Percentiles rank a stretch among this genome's conserved stretches.
These are phyloP conservation scores for Oligia strigilis DNA, from an alignment of 2,888 invertebrate genomes.

Conservation along the genomic window DNA sequence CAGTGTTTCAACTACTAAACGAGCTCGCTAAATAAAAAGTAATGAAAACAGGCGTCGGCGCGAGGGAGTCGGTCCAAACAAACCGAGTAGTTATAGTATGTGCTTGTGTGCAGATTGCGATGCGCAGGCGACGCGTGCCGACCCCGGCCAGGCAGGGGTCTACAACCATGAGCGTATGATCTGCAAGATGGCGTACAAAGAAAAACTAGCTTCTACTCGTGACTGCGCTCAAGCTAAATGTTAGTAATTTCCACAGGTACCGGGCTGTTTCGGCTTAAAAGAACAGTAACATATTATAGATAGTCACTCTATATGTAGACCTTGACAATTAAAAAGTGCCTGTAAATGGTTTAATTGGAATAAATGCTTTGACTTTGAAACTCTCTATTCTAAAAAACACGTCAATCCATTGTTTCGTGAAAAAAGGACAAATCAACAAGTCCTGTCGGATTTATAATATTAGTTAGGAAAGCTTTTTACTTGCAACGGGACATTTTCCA, in stretches of 20 bases:
- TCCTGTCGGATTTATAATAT: background rate
- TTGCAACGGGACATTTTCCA: background rate
- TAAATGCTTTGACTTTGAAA: background rate
- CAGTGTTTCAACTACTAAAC: conserved; percentile 25
- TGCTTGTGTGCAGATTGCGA: conserved; percentile 72
- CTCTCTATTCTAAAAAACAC: background rate
- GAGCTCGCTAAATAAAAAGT: conserved; percentile 52
- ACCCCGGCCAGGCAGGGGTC: conserved; percentile 69
- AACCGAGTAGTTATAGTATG: conserved; percentile 58
- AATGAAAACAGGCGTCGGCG: conserved; percentile 57
- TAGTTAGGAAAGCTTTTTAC: background rate
- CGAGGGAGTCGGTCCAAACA: conserved; percentile 67
- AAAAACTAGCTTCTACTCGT: background rate
- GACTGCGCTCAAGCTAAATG: background rate
- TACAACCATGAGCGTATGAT: conserved; percentile 60
- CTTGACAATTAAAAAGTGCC: background rate
- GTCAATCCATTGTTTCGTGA: background rate
- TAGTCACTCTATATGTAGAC: background rate
- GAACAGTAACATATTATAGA: background rate
- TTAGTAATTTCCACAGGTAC: background rate
- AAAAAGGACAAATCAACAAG: background rate
- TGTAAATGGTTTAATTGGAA: background rate
- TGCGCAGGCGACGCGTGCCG: conserved; percentile 85
- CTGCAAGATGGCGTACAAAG: background rate
- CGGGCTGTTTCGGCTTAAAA: background rate